Conservation (phyloP, 1,140 invertebrate genomes). For the Drosophila parabipectinata region DNA sequence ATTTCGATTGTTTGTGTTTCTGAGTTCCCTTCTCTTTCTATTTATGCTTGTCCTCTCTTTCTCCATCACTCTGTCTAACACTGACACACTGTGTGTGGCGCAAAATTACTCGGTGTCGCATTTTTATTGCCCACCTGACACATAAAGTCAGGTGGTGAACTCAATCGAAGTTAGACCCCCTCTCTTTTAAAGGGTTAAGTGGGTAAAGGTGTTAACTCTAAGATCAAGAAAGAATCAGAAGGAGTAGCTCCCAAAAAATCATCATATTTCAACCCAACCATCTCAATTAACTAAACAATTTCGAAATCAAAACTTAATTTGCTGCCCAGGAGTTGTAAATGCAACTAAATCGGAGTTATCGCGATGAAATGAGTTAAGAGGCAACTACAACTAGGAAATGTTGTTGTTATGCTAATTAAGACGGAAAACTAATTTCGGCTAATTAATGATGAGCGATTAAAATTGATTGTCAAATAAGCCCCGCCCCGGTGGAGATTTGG, state of each 20-base stretch:
- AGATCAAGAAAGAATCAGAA: neutral
- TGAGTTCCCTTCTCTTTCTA: conserved; percentile 16
- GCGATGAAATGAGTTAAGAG: conserved; percentile 39
- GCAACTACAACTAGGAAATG: conserved; percentile 12
- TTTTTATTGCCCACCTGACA: conserved; percentile 60
- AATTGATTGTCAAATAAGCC: conserved; percentile 40
- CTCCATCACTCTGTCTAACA: neutral
- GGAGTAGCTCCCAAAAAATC: too few species aligned
- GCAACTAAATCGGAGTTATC: conserved; percentile 63
- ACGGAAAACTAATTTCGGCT: conserved; percentile 52
- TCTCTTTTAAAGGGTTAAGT: neutral
- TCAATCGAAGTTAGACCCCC: conserved; percentile 21
- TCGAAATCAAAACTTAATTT: conserved; percentile 29
- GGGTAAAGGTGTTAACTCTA: neutral
- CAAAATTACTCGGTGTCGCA: conserved; percentile 48
- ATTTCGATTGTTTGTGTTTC: conserved; percentile 56
- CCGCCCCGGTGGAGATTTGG: conserved; percentile 32
- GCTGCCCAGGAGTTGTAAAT: neutral
- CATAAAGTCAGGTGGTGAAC: conserved; percentile 43
- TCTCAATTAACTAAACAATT: conserved; percentile 27
- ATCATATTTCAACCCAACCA: neutral
- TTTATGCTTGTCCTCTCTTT: neutral
- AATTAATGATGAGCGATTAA: conserved; percentile 76
- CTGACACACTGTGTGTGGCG: conserved; percentile 16
- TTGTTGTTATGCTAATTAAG: conserved; percentile 61